Percentiles rank a stretch among this genome's conserved stretches.
Conservation (phyloP, 2,797 vertebrate species). For the Sebastes trivittatus region DNA sequence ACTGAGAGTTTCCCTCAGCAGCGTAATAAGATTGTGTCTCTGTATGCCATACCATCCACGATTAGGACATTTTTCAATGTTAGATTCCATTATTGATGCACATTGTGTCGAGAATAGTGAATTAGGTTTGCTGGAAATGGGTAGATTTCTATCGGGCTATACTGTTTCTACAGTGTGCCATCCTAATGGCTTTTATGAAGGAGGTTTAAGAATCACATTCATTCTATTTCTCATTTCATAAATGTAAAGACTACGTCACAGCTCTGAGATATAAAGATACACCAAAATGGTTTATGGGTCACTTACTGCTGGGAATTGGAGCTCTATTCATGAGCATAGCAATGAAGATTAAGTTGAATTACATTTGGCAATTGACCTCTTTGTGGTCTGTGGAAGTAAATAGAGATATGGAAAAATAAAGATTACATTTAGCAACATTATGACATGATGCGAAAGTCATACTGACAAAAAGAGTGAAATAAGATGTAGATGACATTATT, state of each 20-base stretch:
- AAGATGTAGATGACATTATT: neutral
- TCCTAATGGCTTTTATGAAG: neutral
- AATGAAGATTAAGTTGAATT: neutral
- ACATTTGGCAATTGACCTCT: neutral
- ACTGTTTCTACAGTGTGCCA: neutral
- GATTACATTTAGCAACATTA: neutral
- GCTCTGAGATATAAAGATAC: neutral
- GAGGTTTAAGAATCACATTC: neutral
- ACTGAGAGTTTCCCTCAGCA: constrained; percentile 31
- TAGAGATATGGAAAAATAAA: neutral
- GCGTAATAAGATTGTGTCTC: constrained; percentile 46
- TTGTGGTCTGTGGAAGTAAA: neutral
- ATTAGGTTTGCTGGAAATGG: neutral
- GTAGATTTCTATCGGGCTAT: neutral
- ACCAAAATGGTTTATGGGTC: neutral
- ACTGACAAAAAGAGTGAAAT: neutral
- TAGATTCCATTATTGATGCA: constrained; percentile 34
- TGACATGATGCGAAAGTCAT: neutral
- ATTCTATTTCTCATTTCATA: constrained; percentile 15
- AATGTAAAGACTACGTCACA: neutral
- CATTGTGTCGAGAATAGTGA: constrained; percentile 4
- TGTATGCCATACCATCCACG: neutral
- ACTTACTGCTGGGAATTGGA: neutral
- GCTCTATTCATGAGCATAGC: neutral
- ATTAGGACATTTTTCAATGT: constrained; percentile 36